Evolutionary conservation across 2,888 invertebrate species (phyloP).

Genomic region (Ypsolopha scabrella): DNA sequence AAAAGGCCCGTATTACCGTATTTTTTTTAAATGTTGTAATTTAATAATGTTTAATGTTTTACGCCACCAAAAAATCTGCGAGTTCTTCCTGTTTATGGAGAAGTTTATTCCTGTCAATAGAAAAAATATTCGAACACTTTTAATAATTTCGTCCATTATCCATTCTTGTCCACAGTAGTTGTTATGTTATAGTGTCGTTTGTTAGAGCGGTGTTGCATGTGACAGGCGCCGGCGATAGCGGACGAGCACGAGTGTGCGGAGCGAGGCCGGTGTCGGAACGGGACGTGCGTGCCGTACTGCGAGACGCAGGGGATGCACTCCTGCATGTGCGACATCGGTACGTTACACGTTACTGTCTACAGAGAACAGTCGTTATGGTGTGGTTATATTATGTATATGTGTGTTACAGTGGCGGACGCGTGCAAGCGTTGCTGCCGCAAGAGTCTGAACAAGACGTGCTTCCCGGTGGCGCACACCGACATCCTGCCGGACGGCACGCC

Average conservation of each 20-base stretch:
- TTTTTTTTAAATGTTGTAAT: no score
- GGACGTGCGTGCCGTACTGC: conserved; percentile 95
- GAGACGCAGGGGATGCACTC: conserved; percentile 93
- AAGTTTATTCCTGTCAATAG: no score
- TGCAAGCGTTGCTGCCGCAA: conserved; percentile 95
- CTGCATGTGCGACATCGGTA: conserved; percentile 96
- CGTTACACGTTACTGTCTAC: conserved; percentile 4
- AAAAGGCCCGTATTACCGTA: no score
- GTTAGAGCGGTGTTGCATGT: background rate
- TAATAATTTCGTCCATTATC: no score
- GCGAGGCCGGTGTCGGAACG: conserved; percentile 88
- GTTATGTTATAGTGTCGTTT: no score
- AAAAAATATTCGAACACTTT: no score
- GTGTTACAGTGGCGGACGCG: conserved; percentile 85
- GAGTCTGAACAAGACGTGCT: conserved; percentile 92
- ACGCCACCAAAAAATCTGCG: no score
- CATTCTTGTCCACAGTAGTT: no score
- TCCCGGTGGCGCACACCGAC: conserved; percentile 89
- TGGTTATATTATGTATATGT: background rate
- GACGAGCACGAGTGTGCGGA: conserved; percentile 92
- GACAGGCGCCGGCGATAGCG: conserved; percentile 86
- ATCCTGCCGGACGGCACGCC: conserved; percentile 94
- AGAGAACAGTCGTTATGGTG: no score
- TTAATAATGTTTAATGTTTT: no score
- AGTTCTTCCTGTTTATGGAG: no score